phyloP scores from a whole-genome alignment of 1,140 invertebrate species.

The Aphelinus atriplicis region DNA sequence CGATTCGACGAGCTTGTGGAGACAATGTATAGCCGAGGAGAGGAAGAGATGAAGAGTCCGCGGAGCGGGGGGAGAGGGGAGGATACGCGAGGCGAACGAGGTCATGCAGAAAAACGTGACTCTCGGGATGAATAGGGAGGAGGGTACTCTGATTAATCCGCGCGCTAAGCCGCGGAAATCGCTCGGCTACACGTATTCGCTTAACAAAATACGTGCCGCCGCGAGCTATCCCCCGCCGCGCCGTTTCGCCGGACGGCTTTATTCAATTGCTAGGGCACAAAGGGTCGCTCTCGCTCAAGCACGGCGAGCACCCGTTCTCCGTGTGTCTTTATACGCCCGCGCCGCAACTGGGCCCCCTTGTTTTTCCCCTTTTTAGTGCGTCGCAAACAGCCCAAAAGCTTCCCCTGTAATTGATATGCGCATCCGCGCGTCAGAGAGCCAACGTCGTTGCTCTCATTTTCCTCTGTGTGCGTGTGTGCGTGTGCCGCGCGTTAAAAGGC shows the following conservation, averaged over 20 bases:
- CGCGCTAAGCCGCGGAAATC: conserved; percentile 10
- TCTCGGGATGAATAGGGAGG: neutral
- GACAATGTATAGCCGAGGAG: neutral
- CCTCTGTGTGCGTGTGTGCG: no score
- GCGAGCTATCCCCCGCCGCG: no score
- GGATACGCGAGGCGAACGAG: neutral
- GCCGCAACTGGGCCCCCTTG: neutral
- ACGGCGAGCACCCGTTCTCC: neutral
- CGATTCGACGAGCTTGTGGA: no score
- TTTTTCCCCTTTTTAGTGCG: neutral
- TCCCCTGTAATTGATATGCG: no score
- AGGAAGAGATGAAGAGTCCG: neutral
- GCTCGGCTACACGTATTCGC: conserved; percentile 1
- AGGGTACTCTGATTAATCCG: conserved; percentile 2
- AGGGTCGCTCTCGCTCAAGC: neutral
- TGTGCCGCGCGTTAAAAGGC: no score
- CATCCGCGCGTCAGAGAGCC: no score
- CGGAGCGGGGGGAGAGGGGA: neutral
- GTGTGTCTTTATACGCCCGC: neutral
- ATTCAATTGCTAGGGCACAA: neutral
- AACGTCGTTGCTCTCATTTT: no score
- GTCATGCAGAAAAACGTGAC: neutral
- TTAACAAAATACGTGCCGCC: conserved; percentile 5
- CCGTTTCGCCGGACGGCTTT: neutral
- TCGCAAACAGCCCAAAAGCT: no score